phyloP scores from a whole-genome alignment of 2,113 vertebrate genomes.

The cattle (Bos taurus) region ARS-UCD2.0 NC_037328.1:119703001-119703500 shows the following conservation, averaged over 20 bases:
- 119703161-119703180: too few relatives aligned
- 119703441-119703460: not conserved
- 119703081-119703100: not conserved
- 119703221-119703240: not conserved
- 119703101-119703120: not conserved
- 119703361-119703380: not conserved
- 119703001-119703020: not conserved
- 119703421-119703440: not conserved
- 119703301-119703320: not conserved
- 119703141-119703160: not conserved
- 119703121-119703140: not conserved
- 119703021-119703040: not conserved
- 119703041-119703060: not conserved
- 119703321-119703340: not conserved
- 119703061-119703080: not conserved
- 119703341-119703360: not conserved
- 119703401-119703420: not conserved
- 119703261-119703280: not conserved
- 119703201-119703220: not conserved
- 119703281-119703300: not conserved
- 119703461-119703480: not conserved
- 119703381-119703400: not conserved
- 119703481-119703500: not conserved
- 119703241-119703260: not conserved
- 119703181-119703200: not conserved